Base-by-base conservation (phyloP, 2,797 vertebrate genomes). In the Eidolon dupreanum region DNA sequence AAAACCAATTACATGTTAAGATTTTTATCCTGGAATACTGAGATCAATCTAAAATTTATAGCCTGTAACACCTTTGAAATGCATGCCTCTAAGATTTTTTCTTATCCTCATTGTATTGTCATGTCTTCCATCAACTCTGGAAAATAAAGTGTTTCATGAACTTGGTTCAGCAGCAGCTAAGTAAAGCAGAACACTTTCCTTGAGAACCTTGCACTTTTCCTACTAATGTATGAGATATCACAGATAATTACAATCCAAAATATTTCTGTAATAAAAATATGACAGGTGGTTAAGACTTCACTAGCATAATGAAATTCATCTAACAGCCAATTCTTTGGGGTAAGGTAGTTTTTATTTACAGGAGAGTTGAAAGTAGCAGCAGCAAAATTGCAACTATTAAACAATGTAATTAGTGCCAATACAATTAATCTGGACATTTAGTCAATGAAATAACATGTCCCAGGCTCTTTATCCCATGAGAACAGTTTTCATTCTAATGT, bases 171-270 rank as follows among this genome's bases (percentile, higher is more conserved):
- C 68, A 83, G 46, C 77, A 93, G 41, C 78, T 87, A 96, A 85
- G 85, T 84, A 96, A 94, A 92, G 92, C 94, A 92, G 75, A 97
- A 31, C 28, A 86, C 38, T 88, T 96, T 97, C 92, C 94, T 71
- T 88, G 97, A 97, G 97, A 94, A 71, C 59, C 46, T 38, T 81
- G 36, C 22, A 51, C 22, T 82, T 96, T 95, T 75, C n/a, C 63
- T 97, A 31, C 36, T 71, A 66, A 46, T 71, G 15, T 85, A 36
- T 90, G 59, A 95, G 43, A 82, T 68, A 95, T 88, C 90, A 88
- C 24, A 82, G 95, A 87, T 95, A 97, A 97, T 97, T 97, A 95
- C 74, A 91, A 95, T 88, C 90, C 94, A 95, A 97, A 97, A 94
- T 89, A 95, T 97, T 95, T 95, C 77, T 81, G 43, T 82, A 95